These are phyloP conservation scores for Pelecanoides urinatrix DNA, from an alignment of 2,113 vertebrate species.

Conservation along the genomic window DNA sequence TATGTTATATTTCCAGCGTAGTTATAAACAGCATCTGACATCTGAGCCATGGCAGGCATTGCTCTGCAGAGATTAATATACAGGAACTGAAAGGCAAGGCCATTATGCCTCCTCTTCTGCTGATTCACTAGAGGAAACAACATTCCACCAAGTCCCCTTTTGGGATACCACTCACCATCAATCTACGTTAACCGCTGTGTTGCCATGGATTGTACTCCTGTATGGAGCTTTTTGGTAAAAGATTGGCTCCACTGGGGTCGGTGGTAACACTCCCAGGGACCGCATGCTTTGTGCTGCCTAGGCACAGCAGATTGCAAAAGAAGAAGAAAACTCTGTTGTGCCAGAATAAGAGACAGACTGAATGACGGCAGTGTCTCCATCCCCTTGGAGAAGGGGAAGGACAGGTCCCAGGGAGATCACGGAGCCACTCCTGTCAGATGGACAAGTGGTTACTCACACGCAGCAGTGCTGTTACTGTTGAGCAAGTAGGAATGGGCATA, in stretches of 20 bases:
- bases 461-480: not conserved
- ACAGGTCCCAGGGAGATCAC: not conserved
- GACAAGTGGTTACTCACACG: not conserved
- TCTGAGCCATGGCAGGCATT: slow-evolving; percentile 13
- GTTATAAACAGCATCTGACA: slow-evolving; percentile 58
- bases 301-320: not conserved
- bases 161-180: not conserved
- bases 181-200: not conserved
- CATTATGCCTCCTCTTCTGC: not conserved
- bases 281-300: not conserved
- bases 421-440: not conserved
- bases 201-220: not conserved
- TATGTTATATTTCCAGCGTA: not conserved
- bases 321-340: not conserved
- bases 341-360: not conserved
- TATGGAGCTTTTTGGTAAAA: not conserved
- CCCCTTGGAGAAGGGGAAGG: not conserved
- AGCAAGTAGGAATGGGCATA: not conserved
- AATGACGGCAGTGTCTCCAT: not conserved
- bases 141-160: not conserved
- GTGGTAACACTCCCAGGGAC: not conserved
- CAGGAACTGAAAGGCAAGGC: slow-evolving; percentile 27
- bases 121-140: not conserved
- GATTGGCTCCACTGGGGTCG: not conserved
- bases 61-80: slow-evolving; percentile 20